Evolutionary conservation across 35 echinoderm and acorn worm species (phyloP).

Genomic region (Ptychodera flava): DNA sequence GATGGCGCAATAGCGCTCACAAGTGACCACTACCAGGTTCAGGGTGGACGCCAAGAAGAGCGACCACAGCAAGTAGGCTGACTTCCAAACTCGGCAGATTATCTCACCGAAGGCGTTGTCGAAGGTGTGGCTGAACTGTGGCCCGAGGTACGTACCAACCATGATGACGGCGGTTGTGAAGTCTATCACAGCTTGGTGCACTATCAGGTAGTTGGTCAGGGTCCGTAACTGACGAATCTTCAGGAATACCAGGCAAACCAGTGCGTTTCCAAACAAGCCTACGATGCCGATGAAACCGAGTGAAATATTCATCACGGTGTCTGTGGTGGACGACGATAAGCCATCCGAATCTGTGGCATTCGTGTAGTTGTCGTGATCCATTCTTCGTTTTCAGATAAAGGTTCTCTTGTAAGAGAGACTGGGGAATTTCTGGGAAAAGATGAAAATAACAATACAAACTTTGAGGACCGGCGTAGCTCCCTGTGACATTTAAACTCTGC

Average conservation of each 20-base stretch:
- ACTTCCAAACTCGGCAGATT: slow-evolving; percentile 67
- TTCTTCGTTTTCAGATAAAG: too few species aligned
- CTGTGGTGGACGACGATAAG: background rate
- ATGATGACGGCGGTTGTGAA: slow-evolving; percentile 33
- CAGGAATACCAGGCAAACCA: slow-evolving; percentile 48
- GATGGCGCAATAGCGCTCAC: slow-evolving; percentile 66
- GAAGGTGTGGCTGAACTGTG: slow-evolving; percentile 7
- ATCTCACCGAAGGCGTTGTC: slow-evolving; percentile 32
- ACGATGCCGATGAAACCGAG: slow-evolving; percentile 38
- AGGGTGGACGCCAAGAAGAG: slow-evolving; percentile 55
- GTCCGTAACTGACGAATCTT: slow-evolving; percentile 21
- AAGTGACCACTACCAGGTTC: slow-evolving; percentile 54
- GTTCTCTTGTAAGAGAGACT: too few species aligned
- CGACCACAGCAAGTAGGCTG: slow-evolving; percentile 52
- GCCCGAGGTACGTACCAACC: slow-evolving; percentile 18
- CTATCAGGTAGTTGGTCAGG: slow-evolving; percentile 53
- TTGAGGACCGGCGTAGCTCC: too few species aligned
- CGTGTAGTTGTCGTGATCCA: background rate
- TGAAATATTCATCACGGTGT: background rate
- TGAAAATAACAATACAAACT: too few species aligned
- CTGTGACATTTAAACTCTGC: too few species aligned
- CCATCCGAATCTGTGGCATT: background rate
- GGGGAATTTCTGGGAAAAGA: too few species aligned
- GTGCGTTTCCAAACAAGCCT: slow-evolving; percentile 39
- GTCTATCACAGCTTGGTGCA: slow-evolving; percentile 55